Percentiles rank a stretch among this genome's conserved stretches.
phyloP scores from a whole-genome alignment of 2,797 vertebrate species.

The Microchirus variegatus region DNA sequence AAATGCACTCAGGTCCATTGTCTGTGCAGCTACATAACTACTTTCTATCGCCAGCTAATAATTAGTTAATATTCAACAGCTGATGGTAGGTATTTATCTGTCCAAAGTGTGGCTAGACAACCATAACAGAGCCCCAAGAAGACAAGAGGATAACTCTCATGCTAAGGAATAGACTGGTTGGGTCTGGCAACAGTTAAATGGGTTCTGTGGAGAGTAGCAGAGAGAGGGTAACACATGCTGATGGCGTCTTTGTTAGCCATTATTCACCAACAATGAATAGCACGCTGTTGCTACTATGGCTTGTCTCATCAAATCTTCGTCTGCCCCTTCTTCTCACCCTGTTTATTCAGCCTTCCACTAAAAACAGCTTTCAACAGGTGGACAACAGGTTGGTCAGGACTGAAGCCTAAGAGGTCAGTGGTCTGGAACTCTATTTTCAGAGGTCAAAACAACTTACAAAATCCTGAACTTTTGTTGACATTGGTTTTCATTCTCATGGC shows the following conservation, averaged over 20 bases:
- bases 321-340: conserved; percentile 16
- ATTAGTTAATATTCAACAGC: conserved; percentile 35
- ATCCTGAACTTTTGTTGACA: conserved; percentile 58
- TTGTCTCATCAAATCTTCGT: conserved; percentile 35
- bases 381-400: conserved; percentile 34
- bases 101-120: conserved; percentile 22
- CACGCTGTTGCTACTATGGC: conserved; percentile 56
- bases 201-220: conserved; percentile 42
- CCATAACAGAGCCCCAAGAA: conserved; percentile 40
- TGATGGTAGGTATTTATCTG: conserved; percentile 33
- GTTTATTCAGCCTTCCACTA: conserved; percentile 54
- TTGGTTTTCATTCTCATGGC: conserved; percentile 49
- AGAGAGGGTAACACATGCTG: conserved; percentile 62
- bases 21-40: conserved; percentile 6
- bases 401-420: conserved; percentile 5
- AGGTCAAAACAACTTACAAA: conserved; percentile 41
- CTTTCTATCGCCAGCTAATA: conserved; percentile 20
- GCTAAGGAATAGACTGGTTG: conserved; percentile 43
- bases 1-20: conserved; percentile 18
- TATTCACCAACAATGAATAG: conserved; percentile 70
- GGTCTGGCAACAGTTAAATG: conserved; percentile 56
- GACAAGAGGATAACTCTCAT: conserved; percentile 52
- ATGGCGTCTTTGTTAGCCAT: conserved; percentile 68
- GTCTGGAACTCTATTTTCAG: conserved; percentile 40
- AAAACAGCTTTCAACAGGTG: conserved; percentile 65